Evolutionary conservation across 2,888 invertebrate species (phyloP).

Genomic region (Napeogenes inachia): DNA sequence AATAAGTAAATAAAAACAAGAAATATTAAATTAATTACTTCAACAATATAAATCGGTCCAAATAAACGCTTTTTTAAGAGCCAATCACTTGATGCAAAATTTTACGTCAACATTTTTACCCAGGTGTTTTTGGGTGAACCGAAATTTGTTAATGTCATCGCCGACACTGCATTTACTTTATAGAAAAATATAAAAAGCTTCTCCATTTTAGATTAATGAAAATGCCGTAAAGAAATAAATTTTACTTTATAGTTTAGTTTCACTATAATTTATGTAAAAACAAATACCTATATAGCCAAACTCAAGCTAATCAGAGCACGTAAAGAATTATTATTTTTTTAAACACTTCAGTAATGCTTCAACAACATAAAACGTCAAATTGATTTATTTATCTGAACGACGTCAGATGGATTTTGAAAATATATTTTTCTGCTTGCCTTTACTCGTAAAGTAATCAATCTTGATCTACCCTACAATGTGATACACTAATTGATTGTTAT

Average conservation of each 20-base stretch:
- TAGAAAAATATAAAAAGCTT: not conserved
- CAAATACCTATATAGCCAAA: not conserved
- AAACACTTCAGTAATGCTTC: constrained; percentile 40
- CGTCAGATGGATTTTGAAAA: constrained; percentile 41
- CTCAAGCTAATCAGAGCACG: not conserved
- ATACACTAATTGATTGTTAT: constrained; percentile 20
- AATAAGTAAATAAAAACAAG: too few species aligned
- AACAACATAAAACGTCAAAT: constrained; percentile 46
- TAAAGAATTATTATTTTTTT: constrained; percentile 20
- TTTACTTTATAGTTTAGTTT: not conserved
- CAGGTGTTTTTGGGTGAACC: constrained; percentile 51
- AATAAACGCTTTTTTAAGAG: constrained; percentile 33
- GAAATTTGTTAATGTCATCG: constrained; percentile 33
- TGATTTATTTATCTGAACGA: constrained; percentile 51
- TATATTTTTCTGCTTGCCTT: constrained; percentile 39
- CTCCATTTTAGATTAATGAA: constrained; percentile 1
- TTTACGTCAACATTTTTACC: constrained; percentile 56
- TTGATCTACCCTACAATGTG: constrained; percentile 15
- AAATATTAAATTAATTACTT: too few species aligned
- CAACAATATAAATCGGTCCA: too few species aligned
- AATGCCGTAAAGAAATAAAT: not conserved
- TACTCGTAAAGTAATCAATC: constrained; percentile 20
- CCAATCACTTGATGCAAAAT: constrained; percentile 48
- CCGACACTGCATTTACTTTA: constrained; percentile 14
- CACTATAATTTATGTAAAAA: too few species aligned